Evolutionary conservation across 2,113 vertebrate species (phyloP), one percentile per base, ranked within the genome.

Genomic region (Glaucomys volans): DNA sequence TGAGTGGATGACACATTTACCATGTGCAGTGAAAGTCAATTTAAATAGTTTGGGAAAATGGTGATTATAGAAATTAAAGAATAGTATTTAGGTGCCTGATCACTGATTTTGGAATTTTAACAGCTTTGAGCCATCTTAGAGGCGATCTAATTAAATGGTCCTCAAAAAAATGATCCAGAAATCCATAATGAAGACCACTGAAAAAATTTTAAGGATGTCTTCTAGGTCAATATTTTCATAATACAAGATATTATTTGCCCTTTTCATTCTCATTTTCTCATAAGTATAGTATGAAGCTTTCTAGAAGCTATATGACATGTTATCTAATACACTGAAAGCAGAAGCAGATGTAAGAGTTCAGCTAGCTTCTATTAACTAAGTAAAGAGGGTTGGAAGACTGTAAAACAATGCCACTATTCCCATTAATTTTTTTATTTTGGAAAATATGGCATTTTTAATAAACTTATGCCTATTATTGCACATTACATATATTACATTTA

Each of bases 151-250:
- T 42, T 62, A 80, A 80, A 20, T 75, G 8, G 35, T 81, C 28
- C 66, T 84, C 54, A 57, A 89, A 92, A 92, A 42, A 62, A 28
- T 62, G 28, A 76, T 71, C 20, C 24, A 28, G 26, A 66, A 87
- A 87, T 35, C 3, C 44, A 89, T 24, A 17, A 89, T 57, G 2
- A 57, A 26, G 7, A 90, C 11, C 20, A 24, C 44, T 86, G 6
- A 94, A 66, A 81, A 81, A 10, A 12, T 85, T 64, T 90, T 66
- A 14, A 67, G 30, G 10, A 0, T 93, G 17, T 40, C 26, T 35
- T 90, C 52, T 20, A 74, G 14, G 37, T 90, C 42, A 94, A 96
- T 90, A 69, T 32, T 79, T 86, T 89, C 62, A 80, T 47, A 90
- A 71, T 71, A 80, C 13, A 59, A 88, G 50, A 95, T 71, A 54